Evolutionary conservation across 2,797 vertebrate species (phyloP), one percentile per base, ranked within the genome.

Genomic region (Philypnodon macrostomus): DNA sequence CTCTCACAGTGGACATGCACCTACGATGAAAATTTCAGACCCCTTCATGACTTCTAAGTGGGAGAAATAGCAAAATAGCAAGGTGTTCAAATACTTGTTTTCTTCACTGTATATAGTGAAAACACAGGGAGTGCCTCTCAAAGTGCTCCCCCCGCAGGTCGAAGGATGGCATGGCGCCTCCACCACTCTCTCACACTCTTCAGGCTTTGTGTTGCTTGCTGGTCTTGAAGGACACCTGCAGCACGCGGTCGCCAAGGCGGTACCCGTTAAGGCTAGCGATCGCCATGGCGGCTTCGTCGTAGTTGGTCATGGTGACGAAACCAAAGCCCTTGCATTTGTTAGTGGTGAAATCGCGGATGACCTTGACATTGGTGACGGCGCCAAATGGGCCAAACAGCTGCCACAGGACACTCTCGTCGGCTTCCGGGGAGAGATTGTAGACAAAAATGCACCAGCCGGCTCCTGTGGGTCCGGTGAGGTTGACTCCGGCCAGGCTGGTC

Each of bases 291-390:
- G 96, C 95, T 77, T 98, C 96, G 0, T 98, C 95, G 52, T 98
- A 98, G 92, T 97, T 98, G 91, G 95, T 97, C 96, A 98, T 98
- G 70, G 96, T 98, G 86, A 98, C 95, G 4, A 98, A 98, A 79
- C 96, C 96, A 16, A 98, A 98, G 73, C 96, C 96, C 80, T 96
- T 96, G 89, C 96, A 98, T 90, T 98, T 98, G 93, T 97, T 98
- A 90, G 95, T 98, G 87, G 94, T 93, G 79, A 96, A 95, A 81
- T 98, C 95, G 2, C 95, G 94, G 89, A 98, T 97, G 70, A 97
- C 95, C 85, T 96, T 97, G 88, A 98, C 96, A 0, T 96, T 97
- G 81, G 96, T 98, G 79, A 98, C 96, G 0, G 95, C 96, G 0
- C 95, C 96, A 0, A 98, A 98, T 11, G 96, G 96, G 13, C 96